phyloP scores from a whole-genome alignment of 92 coral and sea anemone genomes.

The Palythoa heliodiscus region DNA sequence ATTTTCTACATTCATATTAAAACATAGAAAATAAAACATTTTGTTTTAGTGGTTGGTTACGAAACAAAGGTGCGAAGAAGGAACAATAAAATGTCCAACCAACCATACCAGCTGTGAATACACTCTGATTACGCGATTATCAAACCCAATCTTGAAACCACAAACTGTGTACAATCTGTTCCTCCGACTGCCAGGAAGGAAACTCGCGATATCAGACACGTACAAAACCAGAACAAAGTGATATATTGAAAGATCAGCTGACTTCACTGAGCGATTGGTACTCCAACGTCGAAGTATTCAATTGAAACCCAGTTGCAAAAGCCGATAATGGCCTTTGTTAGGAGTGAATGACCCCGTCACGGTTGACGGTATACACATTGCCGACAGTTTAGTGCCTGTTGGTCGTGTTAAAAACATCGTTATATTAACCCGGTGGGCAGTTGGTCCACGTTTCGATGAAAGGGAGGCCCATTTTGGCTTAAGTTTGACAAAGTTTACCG shows the following conservation, averaged over 20 bases:
- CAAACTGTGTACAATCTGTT: slow-evolving; percentile 34
- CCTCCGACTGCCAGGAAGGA: slow-evolving; percentile 34
- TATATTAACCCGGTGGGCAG: neutral
- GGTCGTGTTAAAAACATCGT: slow-evolving; percentile 4
- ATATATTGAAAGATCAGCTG: neutral
- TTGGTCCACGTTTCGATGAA: neutral
- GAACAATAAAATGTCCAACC: slow-evolving; percentile 13
- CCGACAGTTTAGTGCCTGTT: slow-evolving; percentile 40
- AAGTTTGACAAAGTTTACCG: neutral
- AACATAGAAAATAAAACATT: neutral
- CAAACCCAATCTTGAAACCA: slow-evolving; percentile 33
- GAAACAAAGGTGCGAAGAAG: neutral
- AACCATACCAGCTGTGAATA: slow-evolving; percentile 32
- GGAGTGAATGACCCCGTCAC: slow-evolving; percentile 34
- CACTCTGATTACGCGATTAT: slow-evolving; percentile 44
- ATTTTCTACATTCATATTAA: neutral
- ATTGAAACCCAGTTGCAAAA: slow-evolving; percentile 41
- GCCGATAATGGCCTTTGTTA: slow-evolving; percentile 46
- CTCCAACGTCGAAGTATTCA: slow-evolving; percentile 16
- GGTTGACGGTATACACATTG: slow-evolving; percentile 27
- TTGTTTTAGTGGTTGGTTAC: neutral
- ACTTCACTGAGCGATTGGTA: neutral
- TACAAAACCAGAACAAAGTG: slow-evolving; percentile 23
- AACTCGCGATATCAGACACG: neutral
- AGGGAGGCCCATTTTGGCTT: neutral